Percentiles rank a stretch among this genome's conserved stretches.
Evolutionary conservation across 1,140 invertebrate genomes (phyloP).

Genomic region (Camponotus pennsylvanicus): DNA sequence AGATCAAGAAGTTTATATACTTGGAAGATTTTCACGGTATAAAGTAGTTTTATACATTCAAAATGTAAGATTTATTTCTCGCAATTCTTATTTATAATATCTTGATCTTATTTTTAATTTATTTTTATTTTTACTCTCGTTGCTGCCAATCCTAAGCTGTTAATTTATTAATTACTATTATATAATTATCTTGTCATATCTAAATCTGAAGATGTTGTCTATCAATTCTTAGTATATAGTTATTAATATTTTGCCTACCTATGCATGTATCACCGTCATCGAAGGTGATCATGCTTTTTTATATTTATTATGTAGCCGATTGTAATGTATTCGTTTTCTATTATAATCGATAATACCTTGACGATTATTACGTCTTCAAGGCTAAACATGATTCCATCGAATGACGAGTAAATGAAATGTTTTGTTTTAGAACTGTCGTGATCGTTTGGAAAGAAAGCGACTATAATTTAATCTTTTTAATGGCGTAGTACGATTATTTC

Average conservation of each 20-base stretch:
- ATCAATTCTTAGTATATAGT: constrained; percentile 8
- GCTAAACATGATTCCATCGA: not conserved
- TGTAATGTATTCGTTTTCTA: not conserved
- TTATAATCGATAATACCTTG: constrained; percentile 17
- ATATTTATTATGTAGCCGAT: constrained; percentile 28
- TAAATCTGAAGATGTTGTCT: constrained; percentile 13
- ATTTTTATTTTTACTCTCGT: too few relatives aligned
- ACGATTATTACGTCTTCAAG: constrained; percentile 30
- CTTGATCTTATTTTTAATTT: not conserved
- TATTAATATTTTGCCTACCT: constrained; percentile 30
- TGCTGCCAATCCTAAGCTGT: too few relatives aligned
- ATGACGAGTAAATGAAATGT: not conserved
- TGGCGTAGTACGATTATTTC: constrained; percentile 20
- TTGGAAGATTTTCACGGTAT: not conserved
- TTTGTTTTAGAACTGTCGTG: constrained; percentile 22
- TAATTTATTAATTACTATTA: too few relatives aligned
- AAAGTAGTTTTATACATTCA: not conserved
- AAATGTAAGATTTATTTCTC: not conserved
- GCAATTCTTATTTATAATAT: not conserved
- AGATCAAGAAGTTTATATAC: not conserved
- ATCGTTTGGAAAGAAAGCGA: constrained; percentile 19
- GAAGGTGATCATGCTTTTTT: not conserved
- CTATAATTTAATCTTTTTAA: constrained; percentile 49
- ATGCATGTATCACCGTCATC: not conserved
- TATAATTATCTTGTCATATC: not conserved